Percentiles rank a stretch among this genome's conserved stretches.
phyloP scores from a whole-genome alignment of 2,113 vertebrate genomes.

The Rhinoderma darwinii region DNA sequence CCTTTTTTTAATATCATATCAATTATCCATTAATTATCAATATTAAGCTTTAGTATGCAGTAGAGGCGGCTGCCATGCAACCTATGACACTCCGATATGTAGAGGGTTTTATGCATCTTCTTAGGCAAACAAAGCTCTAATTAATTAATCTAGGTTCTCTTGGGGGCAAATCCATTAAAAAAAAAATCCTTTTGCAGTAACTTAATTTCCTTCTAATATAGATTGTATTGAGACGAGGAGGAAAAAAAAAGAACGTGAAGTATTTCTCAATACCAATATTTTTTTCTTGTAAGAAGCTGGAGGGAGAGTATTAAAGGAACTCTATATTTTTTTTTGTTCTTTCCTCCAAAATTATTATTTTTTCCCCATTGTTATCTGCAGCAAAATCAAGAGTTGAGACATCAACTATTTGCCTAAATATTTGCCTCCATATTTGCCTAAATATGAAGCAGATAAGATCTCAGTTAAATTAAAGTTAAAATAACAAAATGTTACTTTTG shows the following conservation, averaged over 20 bases:
- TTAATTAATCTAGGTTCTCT: constrained; percentile 52
- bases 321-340: neutral
- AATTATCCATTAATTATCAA: neutral
- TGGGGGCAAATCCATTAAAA: constrained; percentile 51
- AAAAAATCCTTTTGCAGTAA: constrained; percentile 38
- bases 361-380: neutral
- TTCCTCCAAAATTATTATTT: neutral
- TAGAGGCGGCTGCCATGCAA: neutral
- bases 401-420: constrained; percentile 32
- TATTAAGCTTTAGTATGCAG: neutral
- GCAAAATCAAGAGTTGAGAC: neutral
- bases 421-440: constrained; percentile 38
- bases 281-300: neutral
- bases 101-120: constrained; percentile 19
- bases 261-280: constrained; percentile 3
- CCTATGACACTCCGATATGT: neutral
- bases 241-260: constrained; percentile 25
- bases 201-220: constrained; percentile 48
- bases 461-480: neutral
- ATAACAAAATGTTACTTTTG: constrained; percentile 38
- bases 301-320: neutral
- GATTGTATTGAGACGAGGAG: neutral
- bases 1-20: neutral
- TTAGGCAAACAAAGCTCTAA: constrained; percentile 39
- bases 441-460: constrained; percentile 19